These are phyloP conservation scores for Ceramica pisi DNA, from an alignment of 2,888 invertebrate genomes.

Conservation along the genomic window DNA sequence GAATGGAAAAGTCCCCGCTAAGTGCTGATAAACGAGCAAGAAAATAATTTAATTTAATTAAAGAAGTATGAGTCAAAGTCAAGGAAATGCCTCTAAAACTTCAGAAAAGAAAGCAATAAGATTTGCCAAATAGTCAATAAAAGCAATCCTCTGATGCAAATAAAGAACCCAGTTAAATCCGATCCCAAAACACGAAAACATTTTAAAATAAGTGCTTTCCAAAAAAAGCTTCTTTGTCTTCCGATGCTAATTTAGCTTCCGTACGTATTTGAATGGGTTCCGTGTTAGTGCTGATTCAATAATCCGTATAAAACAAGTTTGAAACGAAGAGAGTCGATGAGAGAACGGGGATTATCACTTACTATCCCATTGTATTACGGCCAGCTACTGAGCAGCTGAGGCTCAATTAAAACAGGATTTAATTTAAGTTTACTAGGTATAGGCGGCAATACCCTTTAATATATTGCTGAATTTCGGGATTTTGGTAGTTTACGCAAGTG, in stretches of 20 bases:
- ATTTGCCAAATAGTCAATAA: background rate
- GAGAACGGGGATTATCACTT: slow-evolving; percentile 54
- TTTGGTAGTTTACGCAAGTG: background rate
- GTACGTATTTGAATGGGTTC: slow-evolving; percentile 45
- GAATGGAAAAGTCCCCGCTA: too few relatives aligned
- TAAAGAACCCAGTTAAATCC: slow-evolving; percentile 7
- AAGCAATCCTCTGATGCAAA: background rate
- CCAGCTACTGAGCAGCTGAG: slow-evolving; percentile 29
- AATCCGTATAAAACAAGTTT: slow-evolving; percentile 55
- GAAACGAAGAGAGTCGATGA: slow-evolving; percentile 42
- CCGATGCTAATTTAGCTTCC: slow-evolving; percentile 42
- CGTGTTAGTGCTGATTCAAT: slow-evolving; percentile 60
- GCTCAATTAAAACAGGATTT: slow-evolving; percentile 63
- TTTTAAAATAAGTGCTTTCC: slow-evolving; percentile 24
- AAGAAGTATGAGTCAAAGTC: background rate
- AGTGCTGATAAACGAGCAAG: too few relatives aligned
- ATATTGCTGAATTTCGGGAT: slow-evolving; percentile 1
- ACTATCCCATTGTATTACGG: slow-evolving; percentile 49
- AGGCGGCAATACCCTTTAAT: slow-evolving; percentile 4
- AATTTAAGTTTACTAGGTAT: slow-evolving; percentile 18
- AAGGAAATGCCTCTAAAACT: background rate
- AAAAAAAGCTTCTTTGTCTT: slow-evolving; percentile 46
- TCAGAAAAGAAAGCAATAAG: background rate
- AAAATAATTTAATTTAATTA: background rate
- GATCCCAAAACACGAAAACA: slow-evolving; percentile 27